These are phyloP conservation scores for Eurypyga helias DNA, from an alignment of 2,113 vertebrate genomes.

Conservation along the genomic window DNA sequence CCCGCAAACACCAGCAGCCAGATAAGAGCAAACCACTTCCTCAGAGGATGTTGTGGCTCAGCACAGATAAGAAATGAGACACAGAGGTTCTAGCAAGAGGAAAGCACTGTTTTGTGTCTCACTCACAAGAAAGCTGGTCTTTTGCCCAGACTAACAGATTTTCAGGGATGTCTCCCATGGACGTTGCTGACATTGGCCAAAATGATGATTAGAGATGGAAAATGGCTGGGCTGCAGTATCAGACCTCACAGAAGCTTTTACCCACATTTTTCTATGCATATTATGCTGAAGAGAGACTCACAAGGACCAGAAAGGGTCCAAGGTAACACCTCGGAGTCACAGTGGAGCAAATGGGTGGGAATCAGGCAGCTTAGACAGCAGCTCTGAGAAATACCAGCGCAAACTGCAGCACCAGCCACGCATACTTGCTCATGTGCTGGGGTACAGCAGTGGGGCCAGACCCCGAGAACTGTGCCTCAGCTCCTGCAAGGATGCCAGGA, in stretches of 20 bases:
- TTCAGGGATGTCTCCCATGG: background rate
- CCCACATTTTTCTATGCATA: background rate
- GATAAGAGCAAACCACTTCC: background rate
- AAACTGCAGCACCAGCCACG: background rate
- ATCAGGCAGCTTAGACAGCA: background rate
- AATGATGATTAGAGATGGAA: background rate
- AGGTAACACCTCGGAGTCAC: background rate
- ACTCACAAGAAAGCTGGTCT: background rate
- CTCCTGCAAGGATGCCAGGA: background rate
- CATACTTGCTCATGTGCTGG: background rate
- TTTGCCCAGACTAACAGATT: background rate
- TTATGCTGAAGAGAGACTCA: background rate
- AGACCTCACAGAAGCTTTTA: background rate
- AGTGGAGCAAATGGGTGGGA: background rate
- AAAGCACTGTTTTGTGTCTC: background rate
- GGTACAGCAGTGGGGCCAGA: background rate
- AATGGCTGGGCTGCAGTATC: background rate
- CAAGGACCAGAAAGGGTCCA: background rate
- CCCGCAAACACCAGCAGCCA: background rate
- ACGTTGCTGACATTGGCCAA: background rate
- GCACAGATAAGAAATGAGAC: background rate
- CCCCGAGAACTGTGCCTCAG: too few relatives aligned
- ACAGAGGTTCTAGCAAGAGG: background rate
- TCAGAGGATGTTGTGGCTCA: background rate
- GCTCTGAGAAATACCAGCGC: background rate